Base-by-base conservation (phyloP, 1,140 invertebrate genomes). In the Chymomyza costata region DNA sequence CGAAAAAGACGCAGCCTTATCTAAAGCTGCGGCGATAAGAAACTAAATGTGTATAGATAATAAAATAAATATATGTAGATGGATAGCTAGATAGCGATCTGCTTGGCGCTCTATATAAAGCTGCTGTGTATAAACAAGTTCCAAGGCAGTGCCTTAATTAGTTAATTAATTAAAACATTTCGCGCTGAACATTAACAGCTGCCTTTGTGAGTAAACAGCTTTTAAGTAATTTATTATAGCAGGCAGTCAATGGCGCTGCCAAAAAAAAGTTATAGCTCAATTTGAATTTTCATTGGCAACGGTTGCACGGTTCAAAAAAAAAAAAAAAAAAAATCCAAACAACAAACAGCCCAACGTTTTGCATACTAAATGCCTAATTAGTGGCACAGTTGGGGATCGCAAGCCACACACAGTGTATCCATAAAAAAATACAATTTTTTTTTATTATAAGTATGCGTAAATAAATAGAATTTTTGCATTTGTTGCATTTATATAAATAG, bases 281-380 rank as follows among this genome's bases (percentile, higher is more conserved):
- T 80, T 64, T 51, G 45, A 45, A 55, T 28, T 43, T 38, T 19
- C 50, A 43, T 25, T n/a, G 21, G 48, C 48, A 53, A 34, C 58
- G 32, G 35, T 50, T 58, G 30, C n/a, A 54, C 55, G 55, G 61
- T n/a, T 32, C 38, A 51, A 45, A 32, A 48, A 48, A 32, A 51
- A 48, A 41, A 49, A 56, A 44, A 76, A 58, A 60, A 67, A 54
- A 55, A 58, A 48, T 58, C 61, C 63, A 55, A 37, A 44, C 21
- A 49, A 49, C 25, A 51, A 45, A 51, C 8, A 25, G 21, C 21
- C 8, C 21, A 25, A 8, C 21, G 8, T 54, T 71, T 67, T 71
- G 71, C 73, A 78, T 78, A 80, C 71, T 67, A 80, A 78, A 58
- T 78, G 73, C 31, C 67, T 78, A 50, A 78, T 78, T 78, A 78